Evolutionary conservation across 2,797 vertebrate genomes (phyloP).

Genomic region (Gila robusta): DNA sequence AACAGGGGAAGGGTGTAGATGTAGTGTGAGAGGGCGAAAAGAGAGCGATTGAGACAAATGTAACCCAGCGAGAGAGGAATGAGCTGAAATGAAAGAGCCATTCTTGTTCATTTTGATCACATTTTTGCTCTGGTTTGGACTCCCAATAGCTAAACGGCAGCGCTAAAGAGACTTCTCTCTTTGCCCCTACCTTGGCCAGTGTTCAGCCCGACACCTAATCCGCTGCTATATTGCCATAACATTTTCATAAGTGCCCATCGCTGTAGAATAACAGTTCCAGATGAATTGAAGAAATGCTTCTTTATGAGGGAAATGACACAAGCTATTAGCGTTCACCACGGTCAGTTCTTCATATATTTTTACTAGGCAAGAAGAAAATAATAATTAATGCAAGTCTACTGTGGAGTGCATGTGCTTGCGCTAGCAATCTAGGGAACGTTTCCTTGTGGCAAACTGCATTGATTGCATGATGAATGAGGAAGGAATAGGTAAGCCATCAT

Average conservation of each 20-base stretch:
- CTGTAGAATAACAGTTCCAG: slow-evolving; percentile 72
- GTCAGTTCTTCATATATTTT: slow-evolving; percentile 71
- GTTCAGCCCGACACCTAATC: slow-evolving; percentile 73
- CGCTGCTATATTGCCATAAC: slow-evolving; percentile 75
- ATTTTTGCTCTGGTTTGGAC: slow-evolving; percentile 39
- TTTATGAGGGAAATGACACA: slow-evolving; percentile 77
- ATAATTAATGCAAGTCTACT: slow-evolving; percentile 51
- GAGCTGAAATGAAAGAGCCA: slow-evolving; percentile 30
- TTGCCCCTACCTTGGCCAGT: slow-evolving; percentile 48
- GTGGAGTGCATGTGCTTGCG: slow-evolving; percentile 49
- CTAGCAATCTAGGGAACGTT: slow-evolving; percentile 45
- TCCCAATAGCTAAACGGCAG: slow-evolving; percentile 21
- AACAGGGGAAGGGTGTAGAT: background rate
- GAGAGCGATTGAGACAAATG: slow-evolving; percentile 26
- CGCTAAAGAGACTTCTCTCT: background rate
- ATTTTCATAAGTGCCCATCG: slow-evolving; percentile 78
- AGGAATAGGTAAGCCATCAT: slow-evolving; percentile 66
- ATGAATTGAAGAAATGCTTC: slow-evolving; percentile 75
- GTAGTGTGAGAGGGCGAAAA: slow-evolving; percentile 26
- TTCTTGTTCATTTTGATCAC: slow-evolving; percentile 41
- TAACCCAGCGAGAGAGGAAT: slow-evolving; percentile 23
- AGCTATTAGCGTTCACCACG: slow-evolving; percentile 73
- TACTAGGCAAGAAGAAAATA: slow-evolving; percentile 61
- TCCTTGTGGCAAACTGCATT: slow-evolving; percentile 56
- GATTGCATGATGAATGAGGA: slow-evolving; percentile 73